Evolutionary conservation across 2,113 vertebrate genomes (phyloP).

Genomic region (Neopipo cinnamomea): DNA sequence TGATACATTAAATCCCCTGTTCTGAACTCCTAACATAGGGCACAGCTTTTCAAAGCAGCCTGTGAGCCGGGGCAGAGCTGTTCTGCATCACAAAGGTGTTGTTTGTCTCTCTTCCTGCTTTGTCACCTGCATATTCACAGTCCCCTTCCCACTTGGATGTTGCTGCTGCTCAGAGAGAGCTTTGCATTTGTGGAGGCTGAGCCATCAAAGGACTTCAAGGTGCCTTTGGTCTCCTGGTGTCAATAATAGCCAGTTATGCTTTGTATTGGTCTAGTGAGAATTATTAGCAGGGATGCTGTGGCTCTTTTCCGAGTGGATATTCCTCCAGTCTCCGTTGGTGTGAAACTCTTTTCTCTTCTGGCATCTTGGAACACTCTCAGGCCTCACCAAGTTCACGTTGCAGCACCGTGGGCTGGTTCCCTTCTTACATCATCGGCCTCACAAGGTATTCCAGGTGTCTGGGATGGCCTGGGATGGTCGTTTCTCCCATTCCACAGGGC

Average conservation of each 20-base stretch:
- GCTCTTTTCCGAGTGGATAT: neutral
- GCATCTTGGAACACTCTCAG: neutral
- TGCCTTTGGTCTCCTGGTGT: neutral
- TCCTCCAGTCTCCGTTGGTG: neutral
- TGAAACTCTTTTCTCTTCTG: neutral
- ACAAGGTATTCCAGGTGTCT: neutral
- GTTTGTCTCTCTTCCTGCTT: slow-evolving; percentile 15
- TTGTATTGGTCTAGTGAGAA: neutral
- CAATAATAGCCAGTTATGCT: neutral
- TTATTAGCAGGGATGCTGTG: neutral
- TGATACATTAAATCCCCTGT: neutral
- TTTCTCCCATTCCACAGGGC: neutral
- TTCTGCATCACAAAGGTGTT: slow-evolving; percentile 27
- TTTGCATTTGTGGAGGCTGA: slow-evolving; percentile 41
- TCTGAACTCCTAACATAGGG: slow-evolving; percentile 55
- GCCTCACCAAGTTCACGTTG: neutral
- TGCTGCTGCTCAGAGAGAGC: neutral
- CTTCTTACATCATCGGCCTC: neutral
- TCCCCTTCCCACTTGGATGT: neutral
- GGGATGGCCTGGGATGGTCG: neutral
- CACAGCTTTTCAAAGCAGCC: neutral
- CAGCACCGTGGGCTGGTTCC: neutral
- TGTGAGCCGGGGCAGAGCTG: neutral
- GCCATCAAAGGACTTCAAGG: slow-evolving; percentile 27
- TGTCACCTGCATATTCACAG: slow-evolving; percentile 45